A percentile compares a stretch with the other conserved stretches of the same genome.
These are phyloP conservation scores for Ammospiza maritima DNA, from an alignment of 2,797 vertebrate genomes.

Conservation along the genomic window DNA sequence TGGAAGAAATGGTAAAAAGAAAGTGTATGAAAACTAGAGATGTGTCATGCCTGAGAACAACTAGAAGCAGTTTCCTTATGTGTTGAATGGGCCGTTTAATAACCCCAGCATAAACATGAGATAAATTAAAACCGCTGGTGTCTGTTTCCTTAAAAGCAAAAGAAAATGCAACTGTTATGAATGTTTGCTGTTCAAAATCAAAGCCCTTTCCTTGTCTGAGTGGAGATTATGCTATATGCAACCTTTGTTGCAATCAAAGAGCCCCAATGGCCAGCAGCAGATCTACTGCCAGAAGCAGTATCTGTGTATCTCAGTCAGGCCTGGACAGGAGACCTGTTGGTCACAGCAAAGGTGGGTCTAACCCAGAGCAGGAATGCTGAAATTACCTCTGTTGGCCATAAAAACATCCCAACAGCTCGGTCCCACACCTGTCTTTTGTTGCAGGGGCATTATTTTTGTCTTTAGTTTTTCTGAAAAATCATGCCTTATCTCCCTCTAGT, in stretches of 20 bases:
- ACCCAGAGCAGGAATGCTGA: not conserved
- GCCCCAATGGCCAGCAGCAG: not conserved
- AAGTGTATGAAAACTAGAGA: not conserved
- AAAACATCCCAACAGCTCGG: not conserved
- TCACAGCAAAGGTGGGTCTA: not conserved
- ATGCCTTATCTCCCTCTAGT: conserved; percentile 3
- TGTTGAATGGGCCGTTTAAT: not conserved
- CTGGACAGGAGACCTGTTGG: not conserved
- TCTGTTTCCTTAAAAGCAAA: conserved; percentile 41
- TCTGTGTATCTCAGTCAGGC: not conserved
- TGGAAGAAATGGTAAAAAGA: not conserved
- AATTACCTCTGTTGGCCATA: not conserved
- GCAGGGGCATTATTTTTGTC: not conserved
- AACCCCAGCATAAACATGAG: not conserved
- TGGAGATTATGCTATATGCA: not conserved
- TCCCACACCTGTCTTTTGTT: not conserved
- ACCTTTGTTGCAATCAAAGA: not conserved
- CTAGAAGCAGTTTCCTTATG: not conserved
- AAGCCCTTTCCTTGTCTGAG: not conserved
- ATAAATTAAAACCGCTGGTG: not conserved
- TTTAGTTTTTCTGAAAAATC: not conserved
- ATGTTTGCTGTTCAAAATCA: conserved; percentile 4
- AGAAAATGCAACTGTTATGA: not conserved
- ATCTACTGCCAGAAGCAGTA: not conserved
- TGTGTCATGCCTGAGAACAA: not conserved